A percentile compares a stretch with the other conserved stretches of the same genome.
These are phyloP conservation scores for Ginglymostoma cirratum DNA, from an alignment of 2,113 vertebrate species.

Conservation along the genomic window DNA sequence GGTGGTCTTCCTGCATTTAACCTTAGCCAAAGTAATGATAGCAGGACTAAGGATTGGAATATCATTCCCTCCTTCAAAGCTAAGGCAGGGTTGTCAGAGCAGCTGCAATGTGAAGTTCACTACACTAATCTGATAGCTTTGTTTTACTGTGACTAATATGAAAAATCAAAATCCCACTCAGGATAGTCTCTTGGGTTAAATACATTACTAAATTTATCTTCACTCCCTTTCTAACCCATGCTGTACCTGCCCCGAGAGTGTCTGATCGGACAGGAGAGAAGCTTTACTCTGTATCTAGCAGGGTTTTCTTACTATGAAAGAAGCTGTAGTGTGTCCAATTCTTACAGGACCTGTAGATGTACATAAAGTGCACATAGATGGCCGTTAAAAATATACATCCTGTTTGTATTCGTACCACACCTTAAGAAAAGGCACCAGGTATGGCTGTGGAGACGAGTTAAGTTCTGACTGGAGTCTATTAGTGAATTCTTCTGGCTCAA, in stretches of 20 bases:
- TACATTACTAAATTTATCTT: neutral
- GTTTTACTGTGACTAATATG: neutral
- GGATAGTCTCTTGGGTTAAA: no score
- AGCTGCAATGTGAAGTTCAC: neutral
- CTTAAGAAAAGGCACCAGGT: conserved; percentile 83
- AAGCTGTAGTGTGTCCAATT: neutral
- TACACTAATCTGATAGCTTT: neutral
- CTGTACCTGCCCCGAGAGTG: neutral
- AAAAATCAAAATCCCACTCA: neutral
- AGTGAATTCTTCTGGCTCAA: conserved; percentile 81
- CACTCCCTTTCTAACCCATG: neutral
- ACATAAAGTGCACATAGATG: neutral
- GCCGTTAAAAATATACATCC: neutral
- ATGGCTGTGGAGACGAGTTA: conserved; percentile 81
- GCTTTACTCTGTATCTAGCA: neutral
- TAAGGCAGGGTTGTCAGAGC: neutral
- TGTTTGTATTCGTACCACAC: conserved; percentile 46
- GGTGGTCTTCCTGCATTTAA: neutral
- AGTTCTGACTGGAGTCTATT: conserved; percentile 74
- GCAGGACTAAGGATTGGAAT: neutral
- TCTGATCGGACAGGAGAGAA: neutral
- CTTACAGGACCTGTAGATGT: neutral
- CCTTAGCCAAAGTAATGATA: neutral
- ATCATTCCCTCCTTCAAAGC: neutral
- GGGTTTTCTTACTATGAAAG: conserved; percentile 16